A percentile compares a stretch with the other conserved stretches of the same genome.
Evolutionary conservation across 2,113 vertebrate genomes (phyloP).

Genomic region (Hippocampus guttulatus): DNA sequence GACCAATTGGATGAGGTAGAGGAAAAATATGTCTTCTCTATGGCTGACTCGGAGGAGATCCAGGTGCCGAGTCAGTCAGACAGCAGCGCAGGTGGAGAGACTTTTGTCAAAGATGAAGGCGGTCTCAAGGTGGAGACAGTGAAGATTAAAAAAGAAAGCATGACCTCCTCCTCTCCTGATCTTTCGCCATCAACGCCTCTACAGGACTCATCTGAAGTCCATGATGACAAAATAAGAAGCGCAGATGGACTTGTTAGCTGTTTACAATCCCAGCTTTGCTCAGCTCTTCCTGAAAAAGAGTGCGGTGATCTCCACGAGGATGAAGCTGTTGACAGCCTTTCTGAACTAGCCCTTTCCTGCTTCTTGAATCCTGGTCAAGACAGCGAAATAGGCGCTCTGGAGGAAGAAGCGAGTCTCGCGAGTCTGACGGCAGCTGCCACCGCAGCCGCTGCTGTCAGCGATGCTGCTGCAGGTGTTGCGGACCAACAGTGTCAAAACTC

Average conservation of each 20-base stretch:
- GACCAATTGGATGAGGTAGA: conserved; percentile 34
- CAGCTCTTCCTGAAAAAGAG: conserved; percentile 27
- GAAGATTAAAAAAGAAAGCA: conserved; percentile 84
- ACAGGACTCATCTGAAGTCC: conserved; percentile 63
- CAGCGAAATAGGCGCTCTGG: conserved; percentile 43
- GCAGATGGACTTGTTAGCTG: conserved; percentile 2
- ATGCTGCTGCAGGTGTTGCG: conserved; percentile 56
- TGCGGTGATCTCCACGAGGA: conserved; percentile 29
- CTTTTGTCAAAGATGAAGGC: conserved; percentile 58
- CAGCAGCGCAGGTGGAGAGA: conserved; percentile 49
- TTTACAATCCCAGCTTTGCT: conserved; percentile 40
- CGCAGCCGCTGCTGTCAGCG: conserved; percentile 77
- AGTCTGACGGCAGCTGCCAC: conserved; percentile 56
- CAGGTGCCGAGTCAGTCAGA: conserved; percentile 93
- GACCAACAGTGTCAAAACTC: conserved; percentile 54
- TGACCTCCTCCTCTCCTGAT: conserved; percentile 80
- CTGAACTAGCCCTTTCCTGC: conserved; percentile 63
- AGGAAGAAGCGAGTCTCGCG: conserved; percentile 50
- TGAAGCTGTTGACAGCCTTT: conserved; percentile 55
- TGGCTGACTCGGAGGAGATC: conserved; percentile 76
- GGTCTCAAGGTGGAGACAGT: conserved; percentile 72
- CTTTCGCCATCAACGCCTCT: conserved; percentile 76
- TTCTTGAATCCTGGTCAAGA: conserved; percentile 58
- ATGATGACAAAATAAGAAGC: conserved; percentile 18
- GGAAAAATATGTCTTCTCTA: conserved; percentile 55